Base-by-base conservation (phyloP, 37 sponge, comb jelly and placozoan species). In the Theonella swinhoei region DNA sequence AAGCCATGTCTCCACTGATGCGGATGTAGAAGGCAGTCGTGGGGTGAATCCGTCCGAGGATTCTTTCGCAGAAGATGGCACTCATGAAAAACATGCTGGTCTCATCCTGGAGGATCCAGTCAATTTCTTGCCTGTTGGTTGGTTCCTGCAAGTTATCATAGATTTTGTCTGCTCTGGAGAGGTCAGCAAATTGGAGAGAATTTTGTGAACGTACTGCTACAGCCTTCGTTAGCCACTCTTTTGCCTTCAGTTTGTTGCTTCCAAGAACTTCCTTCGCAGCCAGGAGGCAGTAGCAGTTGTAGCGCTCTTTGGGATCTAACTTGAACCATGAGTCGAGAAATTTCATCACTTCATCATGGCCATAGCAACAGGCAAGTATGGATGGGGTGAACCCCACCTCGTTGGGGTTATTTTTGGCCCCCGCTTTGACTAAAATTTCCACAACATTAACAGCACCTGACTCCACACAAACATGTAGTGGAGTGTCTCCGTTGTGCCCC, bases 381-480 rank as follows among this genome's bases (percentile, higher is more conserved):
- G 89, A 80, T 36, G 95, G 95, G 20, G 95, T 95, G 80, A 88
- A 88, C 3, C 95, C 95, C 17, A 95, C 79, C 3, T 88, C 78
- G 60, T 95, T 89, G 17, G 92, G 77, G 34, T 26, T 38, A 62
- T 95, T 95, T 74, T 80, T 78, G n/a, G 95, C 95, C 0, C 95
- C 95, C 2, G 95, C 85, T 31, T 85, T 72, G 14, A 95, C 83
- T 26, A 95, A 68, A 4, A 95, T 31, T 40, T 86, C 81, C 36
- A 84, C 82, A 42, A 95, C 80, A 29, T 85, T 68, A 4, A 77
- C 73, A 23, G 84, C 72, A 0, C 92, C 95, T 39, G 92, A 91
- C 67, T 95, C 95, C 5, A 95, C 95, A 36, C 89, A 74, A 23
- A 95, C 93, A 67, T 95, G 95, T n/a, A 95, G 90, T 19, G 95